Evolutionary conservation across 1,140 invertebrate species (phyloP).

Genomic region (Chelonus insularis): DNA sequence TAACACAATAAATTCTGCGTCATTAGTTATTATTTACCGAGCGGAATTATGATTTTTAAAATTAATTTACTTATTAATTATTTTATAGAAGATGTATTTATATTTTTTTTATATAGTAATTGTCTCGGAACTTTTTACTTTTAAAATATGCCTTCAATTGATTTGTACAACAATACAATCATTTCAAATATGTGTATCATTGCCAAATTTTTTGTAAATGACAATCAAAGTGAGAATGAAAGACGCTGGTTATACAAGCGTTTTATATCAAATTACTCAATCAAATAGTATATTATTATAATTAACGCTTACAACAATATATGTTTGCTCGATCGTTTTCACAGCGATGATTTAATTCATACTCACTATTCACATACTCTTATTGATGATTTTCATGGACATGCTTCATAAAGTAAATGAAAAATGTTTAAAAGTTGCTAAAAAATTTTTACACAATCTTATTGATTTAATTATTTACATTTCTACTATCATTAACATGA

Average conservation of each 20-base stretch:
- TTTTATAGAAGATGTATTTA: background rate
- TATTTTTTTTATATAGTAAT: background rate
- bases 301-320: background rate
- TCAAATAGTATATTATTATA: background rate
- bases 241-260: slow-evolving; percentile 3
- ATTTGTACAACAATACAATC: background rate
- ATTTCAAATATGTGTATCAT: no score
- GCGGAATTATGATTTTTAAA: slow-evolving; percentile 11
- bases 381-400: background rate
- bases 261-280: no score
- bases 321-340: background rate
- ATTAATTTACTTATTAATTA: slow-evolving; percentile 18
- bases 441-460: slow-evolving; percentile 6
- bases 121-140: background rate
- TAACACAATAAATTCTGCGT: slow-evolving; percentile 51
- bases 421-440: slow-evolving; percentile 10
- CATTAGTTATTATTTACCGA: background rate
- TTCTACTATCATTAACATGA: background rate
- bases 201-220: no score
- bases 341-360: no score
- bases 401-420: slow-evolving; percentile 1
- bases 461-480: slow-evolving; percentile 14
- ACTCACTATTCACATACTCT: background rate
- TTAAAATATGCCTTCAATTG: slow-evolving; percentile 5
- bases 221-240: no score